Evolutionary conservation across 1,140 invertebrate species (phyloP).

Genomic region (Cecropterus lyciades): DNA sequence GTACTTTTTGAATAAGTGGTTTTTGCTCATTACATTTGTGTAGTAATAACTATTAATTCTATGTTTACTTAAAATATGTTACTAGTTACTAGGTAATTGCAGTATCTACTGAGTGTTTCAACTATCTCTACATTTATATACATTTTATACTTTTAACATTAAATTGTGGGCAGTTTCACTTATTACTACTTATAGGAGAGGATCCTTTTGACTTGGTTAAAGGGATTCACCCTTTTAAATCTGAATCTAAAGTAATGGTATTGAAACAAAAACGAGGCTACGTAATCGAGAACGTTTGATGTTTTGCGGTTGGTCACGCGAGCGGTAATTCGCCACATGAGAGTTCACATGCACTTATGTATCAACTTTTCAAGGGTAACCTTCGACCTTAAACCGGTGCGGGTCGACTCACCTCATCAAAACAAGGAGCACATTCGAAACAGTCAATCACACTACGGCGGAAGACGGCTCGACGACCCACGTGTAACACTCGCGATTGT

Average conservation of each 20-base stretch:
- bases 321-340: constrained; percentile 57
- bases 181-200: too few relatives aligned
- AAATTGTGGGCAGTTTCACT: too few relatives aligned
- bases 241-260: too few relatives aligned
- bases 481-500: constrained; percentile 41
- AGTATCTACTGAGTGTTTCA: too few relatives aligned
- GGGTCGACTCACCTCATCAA: constrained; percentile 72
- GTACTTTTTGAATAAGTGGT: too few relatives aligned
- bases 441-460: constrained; percentile 61
- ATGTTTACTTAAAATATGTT: too few relatives aligned
- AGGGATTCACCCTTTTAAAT: not conserved
- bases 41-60: too few relatives aligned
- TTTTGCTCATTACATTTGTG: too few relatives aligned
- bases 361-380: constrained; percentile 62
- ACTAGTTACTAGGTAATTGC: too few relatives aligned
- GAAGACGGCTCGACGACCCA: constrained; percentile 59
- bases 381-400: constrained; percentile 60
- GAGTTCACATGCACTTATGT: constrained; percentile 44
- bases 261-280: constrained; percentile 1
- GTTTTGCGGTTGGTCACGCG: constrained; percentile 50
- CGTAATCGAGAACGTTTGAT: constrained; percentile 9
- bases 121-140: too few relatives aligned
- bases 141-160: too few relatives aligned
- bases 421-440: constrained; percentile 64
- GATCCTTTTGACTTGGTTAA: too few relatives aligned